Percentiles rank a stretch among this genome's conserved stretches.
These are phyloP conservation scores for Coregonus ussuriensis DNA, from an alignment of 2,797 vertebrate genomes.

Conservation along the genomic window DNA sequence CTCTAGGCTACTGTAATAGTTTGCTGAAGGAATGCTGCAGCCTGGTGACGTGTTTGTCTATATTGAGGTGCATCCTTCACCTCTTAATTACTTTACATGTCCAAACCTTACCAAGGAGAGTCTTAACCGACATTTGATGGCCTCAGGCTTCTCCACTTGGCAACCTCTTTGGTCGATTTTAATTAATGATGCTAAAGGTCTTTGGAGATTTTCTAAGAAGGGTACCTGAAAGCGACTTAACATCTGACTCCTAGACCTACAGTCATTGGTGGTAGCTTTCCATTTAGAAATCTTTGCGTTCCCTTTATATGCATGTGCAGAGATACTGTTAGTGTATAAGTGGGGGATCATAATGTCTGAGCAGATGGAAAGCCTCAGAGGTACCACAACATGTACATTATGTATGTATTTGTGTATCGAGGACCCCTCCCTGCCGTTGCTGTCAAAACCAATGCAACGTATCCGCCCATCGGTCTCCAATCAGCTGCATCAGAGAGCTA, in stretches of 20 bases:
- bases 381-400: neutral
- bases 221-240: neutral
- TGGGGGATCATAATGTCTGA: neutral
- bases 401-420: neutral
- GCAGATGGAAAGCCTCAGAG: neutral
- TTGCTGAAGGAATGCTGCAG: neutral
- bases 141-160: neutral
- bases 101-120: neutral
- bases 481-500: neutral
- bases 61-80: neutral
- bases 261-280: neutral
- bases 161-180: neutral
- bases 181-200: neutral
- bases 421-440: too few species aligned
- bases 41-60: neutral
- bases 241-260: neutral
- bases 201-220: neutral
- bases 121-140: neutral
- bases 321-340: neutral
- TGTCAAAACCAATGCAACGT: too few species aligned
- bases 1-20: neutral
- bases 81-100: too few species aligned
- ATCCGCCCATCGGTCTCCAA: too few species aligned
- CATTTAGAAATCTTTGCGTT: neutral
- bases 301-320: neutral